Evolutionary conservation across 2,797 vertebrate genomes (phyloP), one percentile per base, ranked within the genome.

Genomic region (Otolemur crassicaudatus): DNA sequence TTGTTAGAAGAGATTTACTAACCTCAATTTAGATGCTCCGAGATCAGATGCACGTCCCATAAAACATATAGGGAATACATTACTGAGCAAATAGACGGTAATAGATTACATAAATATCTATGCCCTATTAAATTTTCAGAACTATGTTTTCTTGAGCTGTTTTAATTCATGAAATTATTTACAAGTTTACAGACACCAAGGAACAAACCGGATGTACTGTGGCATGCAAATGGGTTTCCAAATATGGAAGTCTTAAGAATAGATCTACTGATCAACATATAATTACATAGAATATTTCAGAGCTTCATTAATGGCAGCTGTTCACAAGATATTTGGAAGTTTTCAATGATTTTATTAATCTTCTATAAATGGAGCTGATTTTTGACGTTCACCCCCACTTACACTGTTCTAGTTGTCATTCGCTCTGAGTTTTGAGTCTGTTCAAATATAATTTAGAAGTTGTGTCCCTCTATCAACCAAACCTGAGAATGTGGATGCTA

Each of bases 111-210:
- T 96, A 97, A 97, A 98, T 97, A 97, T 96, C 91, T 95, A 84
- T 70, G 95, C n/a, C 85, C 82, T 96, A 97, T 96, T 97, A 97
- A 97, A 96, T 94, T 95, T 96, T 96, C 85, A 97, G 96, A 97
- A 97, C 93, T 94, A 58, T 89, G 73, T 72, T 92, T 65, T 93
- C 95, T 92, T 96, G 65, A 96, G 92, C 16, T 80, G 72, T 84
- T 97, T 94, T 97, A 97, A 97, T 97, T 96, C 83, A 94, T 81
- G 94, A 97, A 97, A 95, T 96, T 97, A 97, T 97, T 97, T 97
- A 92, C 90, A 95, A 97, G 92, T 97, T 93, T 94, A 88, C 69
- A 96, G 96, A 97, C 60, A 96, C 76, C 17, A 69, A 94, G 72
- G 49, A 97, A 76, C n/a, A 88, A 95, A 92, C 43, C 77, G 84